Evolutionary conservation across 2,888 invertebrate species (phyloP).

Genomic region (Dione vanillae): DNA sequence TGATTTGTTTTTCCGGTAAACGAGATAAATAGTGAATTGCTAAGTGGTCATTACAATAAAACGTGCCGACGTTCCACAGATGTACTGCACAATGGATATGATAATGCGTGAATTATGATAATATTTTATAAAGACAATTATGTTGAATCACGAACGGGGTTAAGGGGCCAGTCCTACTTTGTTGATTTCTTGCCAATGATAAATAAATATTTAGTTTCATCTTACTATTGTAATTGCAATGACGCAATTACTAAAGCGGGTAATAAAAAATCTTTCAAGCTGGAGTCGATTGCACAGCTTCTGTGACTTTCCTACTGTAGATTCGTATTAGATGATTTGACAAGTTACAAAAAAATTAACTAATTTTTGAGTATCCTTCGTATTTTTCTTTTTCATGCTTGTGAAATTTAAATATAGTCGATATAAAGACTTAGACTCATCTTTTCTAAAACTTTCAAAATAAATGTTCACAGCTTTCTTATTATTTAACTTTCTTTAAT

Average conservation of each 20-base stretch:
- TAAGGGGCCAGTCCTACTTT: conserved; percentile 31
- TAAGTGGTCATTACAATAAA: conserved; percentile 42
- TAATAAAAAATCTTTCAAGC: too few relatives aligned
- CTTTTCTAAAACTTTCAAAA: too few relatives aligned
- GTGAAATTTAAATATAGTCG: too few relatives aligned
- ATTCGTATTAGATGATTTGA: too few relatives aligned
- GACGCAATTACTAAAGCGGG: not conserved
- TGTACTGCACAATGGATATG: conserved; percentile 41
- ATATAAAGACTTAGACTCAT: too few relatives aligned
- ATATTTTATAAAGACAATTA: conserved; percentile 45
- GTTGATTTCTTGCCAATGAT: conserved; percentile 4
- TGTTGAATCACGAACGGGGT: conserved; percentile 42
- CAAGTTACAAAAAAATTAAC: too few relatives aligned
- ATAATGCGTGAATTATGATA: conserved; percentile 46
- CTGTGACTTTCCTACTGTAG: too few relatives aligned
- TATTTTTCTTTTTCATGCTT: too few relatives aligned
- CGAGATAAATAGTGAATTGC: conserved; percentile 35
- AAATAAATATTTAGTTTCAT: not conserved
- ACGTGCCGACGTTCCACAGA: conserved; percentile 43
- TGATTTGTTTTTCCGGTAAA: conserved; percentile 39
- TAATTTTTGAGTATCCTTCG: too few relatives aligned
- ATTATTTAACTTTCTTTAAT: too few relatives aligned
- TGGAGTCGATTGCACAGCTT: too few relatives aligned
- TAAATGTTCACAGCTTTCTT: too few relatives aligned
- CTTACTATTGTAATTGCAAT: not conserved